Base-by-base conservation (phyloP, 2,797 vertebrate genomes). In the Manis pentadactyla region DNA sequence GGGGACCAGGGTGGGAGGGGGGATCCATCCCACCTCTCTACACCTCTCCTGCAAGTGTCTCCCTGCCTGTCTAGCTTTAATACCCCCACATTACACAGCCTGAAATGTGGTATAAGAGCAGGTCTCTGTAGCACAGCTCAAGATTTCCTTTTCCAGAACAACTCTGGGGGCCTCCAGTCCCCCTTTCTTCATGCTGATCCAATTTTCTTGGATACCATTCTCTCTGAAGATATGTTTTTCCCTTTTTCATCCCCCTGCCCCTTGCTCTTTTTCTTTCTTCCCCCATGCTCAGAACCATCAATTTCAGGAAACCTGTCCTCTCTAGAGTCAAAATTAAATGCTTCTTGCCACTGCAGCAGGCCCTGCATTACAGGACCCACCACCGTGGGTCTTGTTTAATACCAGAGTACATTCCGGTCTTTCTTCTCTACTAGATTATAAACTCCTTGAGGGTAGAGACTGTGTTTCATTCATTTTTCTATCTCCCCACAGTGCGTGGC, bases 251-350 rank as follows among this genome's bases (percentile, higher is more conserved):
- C 4, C n/a, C 4, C 29, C n/a, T 14, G 1, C 39, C 1, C 4
- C 29, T 49, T 31, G 2, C 37, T 27, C 23, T 10, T 17, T 46
- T 39, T 66, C 23, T 9, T 15, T 49, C 39, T 37, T 39, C 31
- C n/a, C 42, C 15, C 7, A 18, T 55, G 34, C 55, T 78, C 61
- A 53, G 68, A 73, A 66, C 12, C 59, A 55, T 42, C 18, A 0
- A n/a, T 90, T 82, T 79, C 29, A 85, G 77, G 31, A 85, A 81
- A n/a, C 42, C 25, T 18, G 1, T 64, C 37, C 4, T 3, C 57
- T 75, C 17, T 42, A 42, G 31, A 83, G 78, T 93, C 25, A 61
- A 93, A 86, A 79, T 73, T 42, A 93, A 95, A 87, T 63, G 37
- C 10, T 74, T 37, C 57, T 93, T 96, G 85, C 71, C 31, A 69